Evolutionary conservation across 2,797 vertebrate genomes (phyloP).

Genomic region (Lutjanus campechanus): DNA sequence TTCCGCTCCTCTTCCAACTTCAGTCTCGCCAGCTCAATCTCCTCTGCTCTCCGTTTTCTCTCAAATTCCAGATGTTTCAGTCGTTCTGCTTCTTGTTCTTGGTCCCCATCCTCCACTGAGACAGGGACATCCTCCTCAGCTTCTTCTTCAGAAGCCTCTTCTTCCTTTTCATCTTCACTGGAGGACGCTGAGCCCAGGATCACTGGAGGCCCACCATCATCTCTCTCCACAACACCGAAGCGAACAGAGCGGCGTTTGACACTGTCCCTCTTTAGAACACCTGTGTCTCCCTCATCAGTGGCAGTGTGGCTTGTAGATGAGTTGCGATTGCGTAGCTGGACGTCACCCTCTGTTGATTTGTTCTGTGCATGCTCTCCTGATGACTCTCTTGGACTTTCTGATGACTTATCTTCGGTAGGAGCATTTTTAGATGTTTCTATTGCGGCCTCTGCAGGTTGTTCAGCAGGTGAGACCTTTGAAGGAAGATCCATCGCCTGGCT

Average conservation of each 20-base stretch:
- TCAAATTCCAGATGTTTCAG: conserved; percentile 62
- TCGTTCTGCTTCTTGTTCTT: conserved; percentile 51
- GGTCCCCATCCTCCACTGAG: conserved; percentile 12
- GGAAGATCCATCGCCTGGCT: conserved; percentile 13
- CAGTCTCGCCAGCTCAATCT: conserved; percentile 30
- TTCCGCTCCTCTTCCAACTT: conserved; percentile 49
- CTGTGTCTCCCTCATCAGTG: conserved; percentile 69
- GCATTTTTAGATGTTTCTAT: conserved; percentile 10
- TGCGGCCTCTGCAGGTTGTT: conserved; percentile 25
- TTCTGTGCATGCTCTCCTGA: neutral
- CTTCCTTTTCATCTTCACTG: conserved; percentile 65
- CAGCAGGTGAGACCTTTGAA: conserved; percentile 17
- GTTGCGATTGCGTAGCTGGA: conserved; percentile 1
- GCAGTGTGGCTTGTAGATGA: conserved; percentile 61
- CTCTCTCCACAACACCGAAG: conserved; percentile 69
- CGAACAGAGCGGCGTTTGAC: conserved; percentile 77
- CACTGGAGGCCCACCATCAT: conserved; percentile 67
- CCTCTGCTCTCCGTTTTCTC: conserved; percentile 54
- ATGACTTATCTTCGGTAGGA: neutral
- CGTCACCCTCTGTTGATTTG: conserved; percentile 13
- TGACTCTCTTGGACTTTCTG: neutral
- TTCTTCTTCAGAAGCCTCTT: conserved; percentile 34
- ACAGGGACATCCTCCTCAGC: conserved; percentile 15
- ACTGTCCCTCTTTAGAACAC: conserved; percentile 68
- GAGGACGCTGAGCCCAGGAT: conserved; percentile 64